Percentiles rank a stretch among this genome's conserved stretches.
Conservation (phyloP, 2,797 vertebrate species). For the Florisuga fusca region DNA sequence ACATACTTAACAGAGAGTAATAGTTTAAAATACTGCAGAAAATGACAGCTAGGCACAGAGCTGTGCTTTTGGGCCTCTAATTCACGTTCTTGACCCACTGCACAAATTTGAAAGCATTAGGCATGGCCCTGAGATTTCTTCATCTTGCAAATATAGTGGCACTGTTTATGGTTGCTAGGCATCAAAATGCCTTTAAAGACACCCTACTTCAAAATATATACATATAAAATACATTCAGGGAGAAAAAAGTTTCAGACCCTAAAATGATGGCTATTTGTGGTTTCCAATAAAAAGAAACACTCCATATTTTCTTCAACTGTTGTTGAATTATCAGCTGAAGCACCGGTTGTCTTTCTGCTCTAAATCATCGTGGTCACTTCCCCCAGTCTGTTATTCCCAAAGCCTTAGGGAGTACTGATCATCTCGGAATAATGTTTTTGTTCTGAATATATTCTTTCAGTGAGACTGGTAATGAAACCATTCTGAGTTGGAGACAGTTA, state of each 20-base stretch:
- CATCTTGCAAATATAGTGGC: neutral
- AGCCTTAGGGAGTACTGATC: neutral
- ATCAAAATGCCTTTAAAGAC: neutral
- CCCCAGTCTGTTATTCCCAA: neutral
- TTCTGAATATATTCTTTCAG: neutral
- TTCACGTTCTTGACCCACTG: neutral
- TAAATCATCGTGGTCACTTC: neutral
- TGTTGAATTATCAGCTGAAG: neutral
- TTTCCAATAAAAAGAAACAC: neutral
- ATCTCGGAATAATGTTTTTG: neutral
- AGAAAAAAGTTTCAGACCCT: neutral
- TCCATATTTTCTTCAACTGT: neutral
- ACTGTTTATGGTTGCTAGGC: neutral
- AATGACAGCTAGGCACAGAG: neutral
- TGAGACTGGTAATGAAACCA: neutral
- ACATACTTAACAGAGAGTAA: neutral
- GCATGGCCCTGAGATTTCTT: neutral
- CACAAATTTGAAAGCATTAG: neutral
- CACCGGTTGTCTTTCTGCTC: neutral
- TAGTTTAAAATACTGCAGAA: neutral
- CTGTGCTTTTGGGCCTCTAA: neutral
- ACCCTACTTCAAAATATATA: neutral
- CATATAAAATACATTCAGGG: neutral
- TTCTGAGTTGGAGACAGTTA: neutral
- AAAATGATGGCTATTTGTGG: neutral